Base-by-base conservation (phyloP, 2,888 invertebrate genomes). In the Cartodere bifasciata region DNA sequence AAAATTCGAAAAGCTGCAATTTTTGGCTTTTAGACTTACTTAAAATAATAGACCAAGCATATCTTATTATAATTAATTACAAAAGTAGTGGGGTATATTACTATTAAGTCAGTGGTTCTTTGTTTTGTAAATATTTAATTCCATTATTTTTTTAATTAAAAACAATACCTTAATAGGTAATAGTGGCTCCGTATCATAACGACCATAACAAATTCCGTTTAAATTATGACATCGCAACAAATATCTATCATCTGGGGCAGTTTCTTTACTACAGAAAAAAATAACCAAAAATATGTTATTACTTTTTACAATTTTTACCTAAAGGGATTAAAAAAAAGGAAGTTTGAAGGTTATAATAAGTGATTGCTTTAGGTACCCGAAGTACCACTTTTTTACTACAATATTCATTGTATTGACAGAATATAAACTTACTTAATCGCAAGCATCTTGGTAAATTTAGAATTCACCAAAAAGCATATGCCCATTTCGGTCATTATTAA, bases 401-500 rank as follows among this genome's bases (percentile, higher is more conserved):
- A 16, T 15, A 15, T 14, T 28, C 3, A 13, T 10, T 30, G n/a
- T 30, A 16, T 15, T 30, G 16, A 22, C 17, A 17, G 27, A 13
- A 29, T 9, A 10, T 16, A 25, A 29, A 43, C 59, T 53, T 46
- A 71, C 71, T 44, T 48, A 2, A 68, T 50, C 4, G 63, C 55
- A 0, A 69, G 54, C 31, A 71, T 61, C 21, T 58, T 46, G 0
- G 67, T 43, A 5, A 72, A 67, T 15, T 68, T 52, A 0, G 76
- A 72, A 46, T 78, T 79, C 16, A 72, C 67, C 3, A 67, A 63
- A 47, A 70, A 72, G 42, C 80, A 81, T 1, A 66, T 59, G 0
- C 80, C 80, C 4, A 65, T 55, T 44, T 81, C 80, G 0, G 77
- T 75, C 62, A 79, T 67, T 1, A 73, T 63, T 0, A 66, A 56